Evolutionary conservation across 2,888 invertebrate genomes (phyloP), one percentile per base, ranked within the genome.

Genomic region (Scaptomyza reducta): DNA sequence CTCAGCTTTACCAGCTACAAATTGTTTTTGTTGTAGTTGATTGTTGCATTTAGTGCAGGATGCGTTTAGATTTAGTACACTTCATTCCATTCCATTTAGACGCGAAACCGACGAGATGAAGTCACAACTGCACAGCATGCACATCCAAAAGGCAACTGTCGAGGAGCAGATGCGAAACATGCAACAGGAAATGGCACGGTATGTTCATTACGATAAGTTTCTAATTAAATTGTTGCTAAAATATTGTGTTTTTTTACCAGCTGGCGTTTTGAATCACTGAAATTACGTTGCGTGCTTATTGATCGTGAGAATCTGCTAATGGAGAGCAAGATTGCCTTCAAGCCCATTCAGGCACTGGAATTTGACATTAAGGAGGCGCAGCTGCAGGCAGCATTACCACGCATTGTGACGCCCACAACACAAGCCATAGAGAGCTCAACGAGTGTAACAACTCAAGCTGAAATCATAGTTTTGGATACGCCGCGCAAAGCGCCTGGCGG

Each of bases 211-310:
- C 0, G 14, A 16, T 13, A 22, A 38, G 6, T 16, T 10, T 25
- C 2, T 41, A 41, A 13, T 9, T 4, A 3, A n/a, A 22, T 3
- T 16, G 1, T n/a, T 22, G 6, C 2, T 42, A 7, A 22, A 33
- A 33, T 31, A 1, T 16, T 6, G 0, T 1, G 0, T 27, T 14
- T 31, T 35, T 29, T 3, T 9, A 7, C 14, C 14, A 92, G 91
- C 56, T 92, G 92, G 92, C 89, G 92, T 18, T 92, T 92, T 71
- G 92, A 92, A 69, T 88, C 91, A 0, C 70, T 92, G 3, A 91
- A 90, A 65, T 88, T 89, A 1, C 88, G 91, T 10, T 91, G 91
- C 51, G 80, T 91, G 51, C 74, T 92, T 4, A 86, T 91, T 33
- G 89, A 91, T 64, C 88, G 91, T n/a, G 92, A 92, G 74, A 74